Evolutionary conservation across 2,113 vertebrate genomes (phyloP).

Genomic region (Crocuta crocuta): DNA sequence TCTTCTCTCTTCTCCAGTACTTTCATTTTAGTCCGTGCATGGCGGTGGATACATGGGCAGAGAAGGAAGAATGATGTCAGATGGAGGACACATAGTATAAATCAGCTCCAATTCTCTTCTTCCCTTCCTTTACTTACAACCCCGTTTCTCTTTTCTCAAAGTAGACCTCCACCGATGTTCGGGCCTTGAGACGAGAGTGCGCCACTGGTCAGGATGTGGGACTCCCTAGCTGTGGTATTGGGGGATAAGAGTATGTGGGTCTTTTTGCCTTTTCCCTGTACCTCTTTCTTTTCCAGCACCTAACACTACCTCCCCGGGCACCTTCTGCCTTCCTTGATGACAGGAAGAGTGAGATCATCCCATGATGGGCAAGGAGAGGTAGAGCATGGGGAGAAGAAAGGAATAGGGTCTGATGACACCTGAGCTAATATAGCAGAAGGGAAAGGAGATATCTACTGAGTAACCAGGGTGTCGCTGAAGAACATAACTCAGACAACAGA

Average conservation of each 20-base stretch:
- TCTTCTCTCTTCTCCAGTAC: neutral
- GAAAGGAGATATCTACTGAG: neutral
- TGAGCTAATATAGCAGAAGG: neutral
- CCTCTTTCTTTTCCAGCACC: neutral
- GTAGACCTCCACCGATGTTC: too few species aligned
- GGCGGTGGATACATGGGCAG: neutral
- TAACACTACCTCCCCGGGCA: neutral
- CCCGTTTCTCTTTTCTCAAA: neutral
- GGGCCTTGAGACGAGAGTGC: neutral
- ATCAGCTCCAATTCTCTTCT: neutral
- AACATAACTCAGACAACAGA: neutral
- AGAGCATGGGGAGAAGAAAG: neutral
- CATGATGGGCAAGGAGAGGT: neutral
- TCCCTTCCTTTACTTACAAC: neutral
- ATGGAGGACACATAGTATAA: neutral
- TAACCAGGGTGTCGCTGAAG: neutral
- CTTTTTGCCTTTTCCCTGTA: neutral
- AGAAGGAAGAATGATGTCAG: neutral
- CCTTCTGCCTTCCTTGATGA: neutral
- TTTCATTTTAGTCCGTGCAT: neutral
- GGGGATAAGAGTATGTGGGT: neutral
- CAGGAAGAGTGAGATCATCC: accelerated
- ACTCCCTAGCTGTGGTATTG: neutral
- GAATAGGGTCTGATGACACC: neutral
- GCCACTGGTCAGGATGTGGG: neutral